Evolutionary conservation across 2,113 vertebrate species (phyloP).

Genomic region (Polyodon spathula): DNA sequence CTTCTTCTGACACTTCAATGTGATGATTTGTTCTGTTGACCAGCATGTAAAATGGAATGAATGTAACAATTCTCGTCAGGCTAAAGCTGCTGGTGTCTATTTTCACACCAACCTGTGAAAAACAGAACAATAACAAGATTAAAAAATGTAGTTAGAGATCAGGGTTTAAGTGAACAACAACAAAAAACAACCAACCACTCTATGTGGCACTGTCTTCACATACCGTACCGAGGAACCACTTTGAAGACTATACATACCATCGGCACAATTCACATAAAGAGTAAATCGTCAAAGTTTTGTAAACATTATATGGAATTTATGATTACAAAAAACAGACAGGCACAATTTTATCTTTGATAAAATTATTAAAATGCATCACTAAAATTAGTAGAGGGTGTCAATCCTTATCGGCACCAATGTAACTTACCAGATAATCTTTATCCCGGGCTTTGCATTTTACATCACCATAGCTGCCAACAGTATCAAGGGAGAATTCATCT

Average conservation of each 20-base stretch:
- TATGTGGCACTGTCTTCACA: too few species aligned
- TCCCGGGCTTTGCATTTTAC: constrained; percentile 82
- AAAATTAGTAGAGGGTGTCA: too few species aligned
- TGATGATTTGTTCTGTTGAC: constrained; percentile 81
- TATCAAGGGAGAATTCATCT: constrained; percentile 90
- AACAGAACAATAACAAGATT: not conserved
- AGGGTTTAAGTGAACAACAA: not conserved
- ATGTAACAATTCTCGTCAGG: constrained; percentile 90
- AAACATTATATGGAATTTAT: not conserved
- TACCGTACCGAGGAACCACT: too few species aligned
- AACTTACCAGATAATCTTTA: constrained; percentile 82
- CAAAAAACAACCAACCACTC: constrained; percentile 6
- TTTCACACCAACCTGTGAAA: constrained; percentile 79
- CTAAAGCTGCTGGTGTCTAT: constrained; percentile 91
- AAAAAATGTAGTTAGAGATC: too few species aligned
- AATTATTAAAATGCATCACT: not conserved
- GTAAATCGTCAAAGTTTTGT: too few species aligned
- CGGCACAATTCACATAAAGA: too few species aligned
- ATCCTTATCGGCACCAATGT: not conserved
- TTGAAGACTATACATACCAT: too few species aligned
- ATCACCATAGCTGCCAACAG: constrained; percentile 87
- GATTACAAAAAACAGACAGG: not conserved
- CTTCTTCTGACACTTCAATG: constrained; percentile 73
- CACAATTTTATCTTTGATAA: not conserved
- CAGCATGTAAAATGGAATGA: constrained; percentile 88